phyloP scores from a whole-genome alignment of 2,888 invertebrate species.

The Platypus cylindrus region DNA sequence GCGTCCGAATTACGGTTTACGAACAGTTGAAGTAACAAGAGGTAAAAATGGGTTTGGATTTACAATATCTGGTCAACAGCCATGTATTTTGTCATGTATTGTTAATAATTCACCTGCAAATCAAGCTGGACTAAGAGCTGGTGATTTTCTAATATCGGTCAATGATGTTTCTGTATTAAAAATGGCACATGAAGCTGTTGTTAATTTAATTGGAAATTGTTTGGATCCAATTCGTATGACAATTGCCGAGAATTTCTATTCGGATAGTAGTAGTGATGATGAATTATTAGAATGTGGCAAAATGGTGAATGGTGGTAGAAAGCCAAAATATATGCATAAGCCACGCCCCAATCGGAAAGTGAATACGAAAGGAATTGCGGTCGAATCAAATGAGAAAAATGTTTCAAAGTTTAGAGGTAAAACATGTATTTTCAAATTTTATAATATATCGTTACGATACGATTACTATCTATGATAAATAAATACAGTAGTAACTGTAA shows the following conservation, averaged over 20 bases:
- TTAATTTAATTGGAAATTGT: constrained; percentile 77
- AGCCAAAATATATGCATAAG: constrained; percentile 49
- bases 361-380: constrained; percentile 19
- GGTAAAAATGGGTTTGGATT: constrained; percentile 92
- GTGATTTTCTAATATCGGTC: constrained; percentile 85
- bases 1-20: constrained; percentile 59
- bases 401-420: constrained; percentile 17
- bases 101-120: constrained; percentile 85
- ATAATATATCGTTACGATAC: too few relatives aligned
- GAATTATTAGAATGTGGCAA: constrained; percentile 51
- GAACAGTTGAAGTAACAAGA: constrained; percentile 73
- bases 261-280: constrained; percentile 74
- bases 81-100: constrained; percentile 89
- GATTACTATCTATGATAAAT: too few relatives aligned
- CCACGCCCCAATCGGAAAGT: constrained; percentile 23
- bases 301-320: constrained; percentile 40
- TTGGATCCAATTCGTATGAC: constrained; percentile 71
- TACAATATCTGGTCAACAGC: constrained; percentile 92
- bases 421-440: too few relatives aligned
- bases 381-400: constrained; percentile 17
- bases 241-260: constrained; percentile 77
- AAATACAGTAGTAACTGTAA: too few relatives aligned
- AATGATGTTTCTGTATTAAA: constrained; percentile 87
- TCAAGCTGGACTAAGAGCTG: constrained; percentile 76
- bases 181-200: constrained; percentile 86